These are phyloP conservation scores for Pseudopodoces humilis DNA, from an alignment of 2,113 vertebrate genomes.

Conservation along the genomic window DNA sequence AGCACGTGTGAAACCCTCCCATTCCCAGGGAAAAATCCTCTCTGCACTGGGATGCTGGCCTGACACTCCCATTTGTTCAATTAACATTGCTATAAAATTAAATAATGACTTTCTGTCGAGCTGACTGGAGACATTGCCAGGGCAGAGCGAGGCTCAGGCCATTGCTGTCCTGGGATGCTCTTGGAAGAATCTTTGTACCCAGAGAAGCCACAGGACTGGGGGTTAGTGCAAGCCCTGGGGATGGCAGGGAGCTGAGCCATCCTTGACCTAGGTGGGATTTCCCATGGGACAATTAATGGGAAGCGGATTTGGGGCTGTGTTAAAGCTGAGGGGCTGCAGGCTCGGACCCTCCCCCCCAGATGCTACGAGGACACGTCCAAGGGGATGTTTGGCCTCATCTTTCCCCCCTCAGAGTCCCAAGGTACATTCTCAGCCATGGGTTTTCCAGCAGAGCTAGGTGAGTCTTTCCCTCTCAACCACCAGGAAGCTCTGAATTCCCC, in stretches of 20 bases:
- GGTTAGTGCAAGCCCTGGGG: neutral
- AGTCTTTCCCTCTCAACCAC: neutral
- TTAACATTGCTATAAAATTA: neutral
- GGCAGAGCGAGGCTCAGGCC: neutral
- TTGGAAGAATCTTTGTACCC: neutral
- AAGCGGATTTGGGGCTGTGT: neutral
- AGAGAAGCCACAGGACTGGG: neutral
- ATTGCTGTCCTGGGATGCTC: accelerated
- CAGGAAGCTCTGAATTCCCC: neutral
- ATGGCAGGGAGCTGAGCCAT: neutral
- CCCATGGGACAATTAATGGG: neutral
- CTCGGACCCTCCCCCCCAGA: neutral
- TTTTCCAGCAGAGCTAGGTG: neutral
- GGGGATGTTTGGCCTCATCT: neutral
- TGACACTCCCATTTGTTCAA: neutral
- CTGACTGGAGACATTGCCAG: neutral
- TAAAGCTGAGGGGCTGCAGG: neutral
- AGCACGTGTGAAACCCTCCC: neutral
- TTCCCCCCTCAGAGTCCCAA: neutral
- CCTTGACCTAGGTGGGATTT: neutral
- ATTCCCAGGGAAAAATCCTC: neutral
- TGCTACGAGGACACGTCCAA: accelerated
- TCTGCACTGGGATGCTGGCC: neutral
- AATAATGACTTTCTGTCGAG: neutral
- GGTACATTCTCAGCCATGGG: accelerated